Percentiles rank a stretch among this genome's conserved stretches.
Evolutionary conservation across 2,797 vertebrate species (phyloP).

Genomic region (Alouatta caraya): DNA sequence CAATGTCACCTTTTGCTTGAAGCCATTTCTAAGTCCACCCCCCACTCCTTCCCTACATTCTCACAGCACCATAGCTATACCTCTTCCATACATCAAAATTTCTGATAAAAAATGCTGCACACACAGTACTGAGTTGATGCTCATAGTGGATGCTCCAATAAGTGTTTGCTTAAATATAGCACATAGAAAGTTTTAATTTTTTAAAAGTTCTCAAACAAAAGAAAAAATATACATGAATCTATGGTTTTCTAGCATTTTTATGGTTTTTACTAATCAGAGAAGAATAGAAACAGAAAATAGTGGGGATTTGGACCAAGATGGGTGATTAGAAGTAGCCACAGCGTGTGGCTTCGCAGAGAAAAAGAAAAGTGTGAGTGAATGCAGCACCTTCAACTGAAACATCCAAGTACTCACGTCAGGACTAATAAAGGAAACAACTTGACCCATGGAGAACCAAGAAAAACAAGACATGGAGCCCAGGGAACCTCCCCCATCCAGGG

Average conservation of each 20-base stretch:
- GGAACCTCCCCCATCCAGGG: too few relatives aligned
- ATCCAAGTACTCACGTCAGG: too few relatives aligned
- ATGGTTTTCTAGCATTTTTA: background rate
- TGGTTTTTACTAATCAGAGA: background rate
- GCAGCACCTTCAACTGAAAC: too few relatives aligned
- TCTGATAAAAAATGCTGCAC: background rate
- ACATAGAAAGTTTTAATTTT: background rate
- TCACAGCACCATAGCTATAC: background rate
- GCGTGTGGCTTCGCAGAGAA: too few relatives aligned
- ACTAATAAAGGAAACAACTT: too few relatives aligned
- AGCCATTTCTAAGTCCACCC: background rate
- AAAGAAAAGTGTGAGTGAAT: too few relatives aligned
- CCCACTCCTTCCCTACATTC: background rate
- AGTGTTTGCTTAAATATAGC: background rate
- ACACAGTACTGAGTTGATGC: background rate
- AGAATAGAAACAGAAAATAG: background rate
- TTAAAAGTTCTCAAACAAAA: background rate
- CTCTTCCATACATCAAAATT: background rate
- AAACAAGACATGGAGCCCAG: too few relatives aligned
- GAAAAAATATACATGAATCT: background rate
- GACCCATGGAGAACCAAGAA: too few relatives aligned
- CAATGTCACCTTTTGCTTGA: background rate
- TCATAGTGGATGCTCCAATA: background rate
- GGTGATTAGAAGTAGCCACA: fast-evolving
- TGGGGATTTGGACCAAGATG: too few relatives aligned